A percentile compares a stretch with the other conserved stretches of the same genome.
Evolutionary conservation across 1,140 invertebrate species (phyloP).

Genomic region (Capitella teleta): DNA sequence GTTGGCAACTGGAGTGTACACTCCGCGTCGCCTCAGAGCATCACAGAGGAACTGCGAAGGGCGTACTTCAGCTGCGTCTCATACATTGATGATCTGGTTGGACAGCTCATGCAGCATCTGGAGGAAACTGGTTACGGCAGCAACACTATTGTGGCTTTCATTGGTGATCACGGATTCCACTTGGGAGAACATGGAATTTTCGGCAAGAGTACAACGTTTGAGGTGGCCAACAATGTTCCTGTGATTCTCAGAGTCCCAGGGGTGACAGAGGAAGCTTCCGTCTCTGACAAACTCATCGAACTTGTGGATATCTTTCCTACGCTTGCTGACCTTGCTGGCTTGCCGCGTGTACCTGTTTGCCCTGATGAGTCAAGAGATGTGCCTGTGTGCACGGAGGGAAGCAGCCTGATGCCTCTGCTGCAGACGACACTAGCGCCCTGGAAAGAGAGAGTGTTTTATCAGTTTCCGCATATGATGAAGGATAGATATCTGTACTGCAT

Average conservation of each 20-base stretch:
- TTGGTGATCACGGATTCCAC: slow-evolving; percentile 18
- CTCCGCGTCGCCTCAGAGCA: neutral
- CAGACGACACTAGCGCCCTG: too few species aligned
- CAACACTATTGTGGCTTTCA: slow-evolving; percentile 16
- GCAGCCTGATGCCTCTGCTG: slow-evolving; percentile 1
- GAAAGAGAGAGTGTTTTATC: too few species aligned
- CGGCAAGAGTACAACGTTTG: neutral
- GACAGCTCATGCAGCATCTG: slow-evolving; percentile 13
- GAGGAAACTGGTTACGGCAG: slow-evolving; percentile 13
- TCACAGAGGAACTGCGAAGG: neutral
- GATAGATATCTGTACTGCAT: too few species aligned
- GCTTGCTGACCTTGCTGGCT: neutral
- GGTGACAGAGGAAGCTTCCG: neutral
- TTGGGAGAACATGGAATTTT: slow-evolving; percentile 15
- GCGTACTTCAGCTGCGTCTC: slow-evolving; percentile 6
- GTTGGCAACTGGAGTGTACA: slow-evolving; percentile 10
- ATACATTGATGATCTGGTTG: slow-evolving; percentile 16
- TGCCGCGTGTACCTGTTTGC: neutral
- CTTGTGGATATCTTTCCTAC: slow-evolving; percentile 3
- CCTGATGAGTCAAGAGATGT: neutral
- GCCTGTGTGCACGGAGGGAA: neutral
- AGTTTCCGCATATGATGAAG: too few species aligned
- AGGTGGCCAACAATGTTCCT: neutral
- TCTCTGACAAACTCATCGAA: neutral
- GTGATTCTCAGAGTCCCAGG: slow-evolving; percentile 1